Base-by-base conservation (phyloP, 2,797 vertebrate species). In the Odontamblyopus rebecca region DNA sequence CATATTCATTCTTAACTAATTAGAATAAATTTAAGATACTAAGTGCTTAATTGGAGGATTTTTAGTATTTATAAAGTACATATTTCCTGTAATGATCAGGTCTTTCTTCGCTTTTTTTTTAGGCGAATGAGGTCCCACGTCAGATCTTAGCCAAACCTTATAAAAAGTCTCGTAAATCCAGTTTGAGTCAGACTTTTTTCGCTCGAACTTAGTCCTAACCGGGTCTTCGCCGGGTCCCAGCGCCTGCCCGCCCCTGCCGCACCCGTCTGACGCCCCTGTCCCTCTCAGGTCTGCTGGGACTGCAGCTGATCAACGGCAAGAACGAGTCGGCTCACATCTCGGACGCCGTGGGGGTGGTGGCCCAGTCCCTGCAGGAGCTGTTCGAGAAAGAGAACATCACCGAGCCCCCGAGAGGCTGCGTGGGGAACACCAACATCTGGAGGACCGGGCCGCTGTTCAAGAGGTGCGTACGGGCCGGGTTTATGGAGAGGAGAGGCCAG, bases 351-450 rank as follows among this genome's bases (percentile, higher is more conserved):
- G 95, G 95, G 0, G 95, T 99, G 69, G 96, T 98, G 81, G 97
- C 97, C 2, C 97, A 98, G 92, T 97, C 97, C 0, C 96, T 99
- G 75, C 97, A 98, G n/a, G 97, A 99, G 80, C 90, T 99, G 44
- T 96, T 98, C 68, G 98, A 99, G 90, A 99, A 98, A 81, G 98
- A 99, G 90, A 99, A 99, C 87, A 98, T 98, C 89, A 99, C 97
- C 0, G 98, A 98, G 85, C 98, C 98, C 0, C 98, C 98, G 0
- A 91, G 96, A 19, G 98, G 98, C 77, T 99, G 98, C 1, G 97
- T 98, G 78, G 98, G 98, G 6, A 99, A 99, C 90, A 99, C 98
- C 87, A 98, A 98, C 91, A 98, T 99, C 93, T 99, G 98, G 98
- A 98, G 98, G 84, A 97, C 97, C 0, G 98, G 98, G 7, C 98